Percentiles rank a stretch among this genome's conserved stretches.
Conservation (phyloP, 2,797 vertebrate genomes). For the Nannoperca obscura region DNA sequence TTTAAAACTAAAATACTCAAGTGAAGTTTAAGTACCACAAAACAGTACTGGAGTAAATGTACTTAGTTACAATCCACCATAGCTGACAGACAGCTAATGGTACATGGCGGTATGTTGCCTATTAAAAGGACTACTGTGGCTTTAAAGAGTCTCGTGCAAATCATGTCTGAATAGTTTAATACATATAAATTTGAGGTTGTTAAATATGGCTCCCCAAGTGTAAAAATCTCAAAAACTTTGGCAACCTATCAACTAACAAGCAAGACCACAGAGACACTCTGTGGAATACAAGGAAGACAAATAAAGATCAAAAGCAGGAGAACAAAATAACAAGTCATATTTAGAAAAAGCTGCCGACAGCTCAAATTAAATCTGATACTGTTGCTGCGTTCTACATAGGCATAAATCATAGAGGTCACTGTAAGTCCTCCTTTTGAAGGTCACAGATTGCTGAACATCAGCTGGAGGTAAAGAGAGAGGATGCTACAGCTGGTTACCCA, state of each 20-base stretch:
- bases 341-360: background rate
- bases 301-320: background rate
- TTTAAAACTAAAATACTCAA: too few relatives aligned
- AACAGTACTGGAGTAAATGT: too few relatives aligned
- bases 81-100: background rate
- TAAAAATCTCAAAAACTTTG: constrained; percentile 18
- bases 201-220: constrained; percentile 2
- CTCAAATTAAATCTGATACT: constrained; percentile 18
- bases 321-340: constrained; percentile 4
- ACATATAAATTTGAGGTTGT: constrained; percentile 16
- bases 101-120: constrained; percentile 3
- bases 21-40: too few relatives aligned
- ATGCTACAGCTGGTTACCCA: constrained; percentile 67
- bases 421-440: constrained; percentile 61
- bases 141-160: constrained; percentile 15
- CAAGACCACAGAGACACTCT: background rate
- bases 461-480: constrained; percentile 50
- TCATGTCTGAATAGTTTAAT: constrained; percentile 12
- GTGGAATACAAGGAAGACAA: background rate
- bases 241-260: constrained; percentile 18
- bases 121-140: background rate
- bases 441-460: constrained; percentile 63
- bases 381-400: background rate
- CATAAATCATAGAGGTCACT: constrained; percentile 39
- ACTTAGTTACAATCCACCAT: too few relatives aligned